Conservation (phyloP, 2,797 vertebrate species). For the Macropodus opercularis region DNA sequence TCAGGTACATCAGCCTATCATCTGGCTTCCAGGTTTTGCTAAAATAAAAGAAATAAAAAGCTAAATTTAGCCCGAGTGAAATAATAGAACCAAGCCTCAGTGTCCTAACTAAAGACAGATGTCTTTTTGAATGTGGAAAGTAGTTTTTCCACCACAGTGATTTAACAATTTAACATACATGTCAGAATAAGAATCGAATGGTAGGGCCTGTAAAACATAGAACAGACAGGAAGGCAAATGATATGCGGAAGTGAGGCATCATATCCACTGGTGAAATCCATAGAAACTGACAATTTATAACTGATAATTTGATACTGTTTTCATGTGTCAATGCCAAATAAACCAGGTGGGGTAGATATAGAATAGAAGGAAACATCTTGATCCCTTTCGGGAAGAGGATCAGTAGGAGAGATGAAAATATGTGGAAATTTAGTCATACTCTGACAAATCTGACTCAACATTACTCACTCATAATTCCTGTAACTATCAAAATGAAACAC, state of each 20-base stretch:
- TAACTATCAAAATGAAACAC: conserved; percentile 9
- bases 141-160: conserved; percentile 7
- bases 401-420: conserved; percentile 31
- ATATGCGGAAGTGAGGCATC: conserved; percentile 7
- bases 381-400: conserved; percentile 51
- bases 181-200: background rate
- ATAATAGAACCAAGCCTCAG: conserved; percentile 34
- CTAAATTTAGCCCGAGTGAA: conserved; percentile 47
- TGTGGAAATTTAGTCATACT: conserved; percentile 57
- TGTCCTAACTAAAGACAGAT: conserved; percentile 49
- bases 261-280: conserved; percentile 35
- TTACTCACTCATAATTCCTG: conserved; percentile 52
- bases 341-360: conserved; percentile 36
- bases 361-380: conserved; percentile 61
- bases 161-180: conserved; percentile 3
- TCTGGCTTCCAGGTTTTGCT: conserved; percentile 36
- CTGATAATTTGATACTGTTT: conserved; percentile 39
- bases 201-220: conserved; percentile 9
- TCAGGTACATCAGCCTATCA: conserved; percentile 57
- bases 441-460: conserved; percentile 56
- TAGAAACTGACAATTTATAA: conserved; percentile 28
- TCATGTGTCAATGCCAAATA: conserved; percentile 36
- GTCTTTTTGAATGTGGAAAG: conserved; percentile 33
- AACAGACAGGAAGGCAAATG: conserved; percentile 1
- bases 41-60: conserved; percentile 44